phyloP scores from a whole-genome alignment of 2,113 vertebrate species.

The Machaerirhynchus nigripectus region DNA sequence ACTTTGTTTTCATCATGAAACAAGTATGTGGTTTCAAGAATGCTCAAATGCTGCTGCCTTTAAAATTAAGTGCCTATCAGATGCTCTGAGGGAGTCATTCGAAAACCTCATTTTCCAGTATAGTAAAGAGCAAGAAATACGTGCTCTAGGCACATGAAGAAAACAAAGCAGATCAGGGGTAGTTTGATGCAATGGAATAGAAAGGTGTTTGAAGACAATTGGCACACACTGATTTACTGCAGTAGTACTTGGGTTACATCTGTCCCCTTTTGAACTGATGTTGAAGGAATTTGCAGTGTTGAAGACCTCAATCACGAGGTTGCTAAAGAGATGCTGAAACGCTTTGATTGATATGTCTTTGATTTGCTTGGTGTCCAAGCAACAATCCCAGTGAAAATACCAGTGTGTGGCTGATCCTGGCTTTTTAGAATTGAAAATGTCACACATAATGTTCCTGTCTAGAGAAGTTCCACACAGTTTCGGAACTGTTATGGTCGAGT shows the following conservation, averaged over 20 bases:
- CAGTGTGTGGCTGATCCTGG: neutral
- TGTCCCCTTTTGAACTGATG: neutral
- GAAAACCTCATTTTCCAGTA: slow-evolving; percentile 16
- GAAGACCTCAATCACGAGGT: neutral
- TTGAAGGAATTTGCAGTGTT: neutral
- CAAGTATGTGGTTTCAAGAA: neutral
- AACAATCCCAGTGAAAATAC: neutral
- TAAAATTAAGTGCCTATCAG: neutral
- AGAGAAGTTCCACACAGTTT: neutral
- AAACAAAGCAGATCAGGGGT: neutral
- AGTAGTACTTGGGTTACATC: neutral
- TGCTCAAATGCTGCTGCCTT: neutral
- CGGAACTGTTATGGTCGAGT: neutral
- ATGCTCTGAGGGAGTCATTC: neutral
- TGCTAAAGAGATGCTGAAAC: neutral
- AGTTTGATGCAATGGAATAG: neutral
- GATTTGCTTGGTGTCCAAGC: neutral
- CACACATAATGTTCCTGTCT: neutral
- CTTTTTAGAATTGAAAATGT: neutral
- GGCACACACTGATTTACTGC: neutral
- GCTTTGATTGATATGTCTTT: neutral
- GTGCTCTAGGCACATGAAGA: neutral
- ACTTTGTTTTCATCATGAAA: neutral
- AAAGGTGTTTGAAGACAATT: neutral
- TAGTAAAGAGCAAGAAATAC: neutral